Evolutionary conservation across 2,113 vertebrate genomes (phyloP).

Genomic region (human): DNA sequence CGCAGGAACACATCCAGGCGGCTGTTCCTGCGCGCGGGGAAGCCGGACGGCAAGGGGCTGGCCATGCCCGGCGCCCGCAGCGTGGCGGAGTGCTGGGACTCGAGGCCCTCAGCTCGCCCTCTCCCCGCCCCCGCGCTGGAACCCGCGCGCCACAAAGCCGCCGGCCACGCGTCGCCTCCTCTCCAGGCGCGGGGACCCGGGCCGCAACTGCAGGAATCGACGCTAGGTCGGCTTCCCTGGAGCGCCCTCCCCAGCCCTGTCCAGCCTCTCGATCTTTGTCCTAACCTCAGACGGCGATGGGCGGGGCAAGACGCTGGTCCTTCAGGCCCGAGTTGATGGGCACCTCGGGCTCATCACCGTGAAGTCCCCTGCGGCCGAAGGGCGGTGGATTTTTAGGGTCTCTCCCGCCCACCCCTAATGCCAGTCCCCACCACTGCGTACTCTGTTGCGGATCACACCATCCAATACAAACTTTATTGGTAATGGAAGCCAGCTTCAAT

Average conservation of each 20-base stretch:
- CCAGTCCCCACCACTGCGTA: fast-evolving
- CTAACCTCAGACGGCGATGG: neutral
- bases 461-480: neutral
- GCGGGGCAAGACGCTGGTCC: neutral
- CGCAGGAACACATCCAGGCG: constrained; percentile 87
- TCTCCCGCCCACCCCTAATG: neutral
- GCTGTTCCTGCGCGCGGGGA: constrained; percentile 75
- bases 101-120: neutral
- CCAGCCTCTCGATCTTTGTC: neutral
- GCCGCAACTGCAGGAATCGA: neutral
- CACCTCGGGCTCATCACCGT: fast-evolving
- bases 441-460: neutral
- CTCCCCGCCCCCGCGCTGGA: neutral
- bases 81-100: neutral
- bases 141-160: constrained; percentile 57
- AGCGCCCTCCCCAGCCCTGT: neutral
- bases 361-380: neutral
- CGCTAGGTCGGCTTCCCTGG: fast-evolving
- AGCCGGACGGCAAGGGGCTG: constrained; percentile 44
- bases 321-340: neutral
- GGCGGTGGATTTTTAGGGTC: no score
- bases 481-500: neutral
- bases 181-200: fast-evolving
- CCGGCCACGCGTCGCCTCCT: neutral
- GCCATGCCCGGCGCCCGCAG: constrained; percentile 73